Percentiles rank a stretch among this genome's conserved stretches.
Conservation (phyloP, 2,113 vertebrate genomes). For the Anolis sagrei region DNA sequence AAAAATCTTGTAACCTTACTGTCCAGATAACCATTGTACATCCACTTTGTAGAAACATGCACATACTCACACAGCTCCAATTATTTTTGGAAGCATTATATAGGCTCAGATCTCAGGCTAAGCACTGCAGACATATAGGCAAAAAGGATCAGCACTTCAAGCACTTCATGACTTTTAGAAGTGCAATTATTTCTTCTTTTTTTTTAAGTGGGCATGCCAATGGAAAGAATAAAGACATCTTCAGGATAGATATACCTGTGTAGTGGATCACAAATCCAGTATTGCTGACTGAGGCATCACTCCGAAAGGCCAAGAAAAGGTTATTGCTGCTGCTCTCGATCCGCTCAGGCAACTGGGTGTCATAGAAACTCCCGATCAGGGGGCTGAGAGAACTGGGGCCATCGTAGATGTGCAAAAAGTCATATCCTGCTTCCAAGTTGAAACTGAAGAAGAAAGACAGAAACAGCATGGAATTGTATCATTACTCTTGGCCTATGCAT, state of each 20-base stretch:
- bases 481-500: too few relatives aligned
- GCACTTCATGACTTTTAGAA: too few relatives aligned
- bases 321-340: slow-evolving; percentile 97
- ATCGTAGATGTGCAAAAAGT: slow-evolving; percentile 97
- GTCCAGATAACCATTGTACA: too few relatives aligned
- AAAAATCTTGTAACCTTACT: too few relatives aligned
- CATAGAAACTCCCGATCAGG: slow-evolving; percentile 94
- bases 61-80: too few relatives aligned
- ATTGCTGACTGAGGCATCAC: slow-evolving; percentile 95
- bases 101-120: too few relatives aligned
- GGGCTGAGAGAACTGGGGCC: slow-evolving; percentile 93
- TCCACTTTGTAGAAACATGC: too few relatives aligned
- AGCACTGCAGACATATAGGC: too few relatives aligned
- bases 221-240: neutral
- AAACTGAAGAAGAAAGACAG: slow-evolving; percentile 78
- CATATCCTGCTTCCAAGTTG: slow-evolving; percentile 96
- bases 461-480: neutral
- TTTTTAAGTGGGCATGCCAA: neutral
- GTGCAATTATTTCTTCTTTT: too few relatives aligned
- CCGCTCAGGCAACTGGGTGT: slow-evolving; percentile 88
- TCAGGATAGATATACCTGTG: slow-evolving; percentile 78
- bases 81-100: too few relatives aligned
- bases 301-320: slow-evolving; percentile 96
- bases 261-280: slow-evolving; percentile 94
- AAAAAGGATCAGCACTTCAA: too few relatives aligned